Evolutionary conservation across 30 jellyfish, hydroid and myxozoan genomes (phyloP), one percentile per base, ranked within the genome.

Genomic region (Rhopilema esculentum): DNA sequence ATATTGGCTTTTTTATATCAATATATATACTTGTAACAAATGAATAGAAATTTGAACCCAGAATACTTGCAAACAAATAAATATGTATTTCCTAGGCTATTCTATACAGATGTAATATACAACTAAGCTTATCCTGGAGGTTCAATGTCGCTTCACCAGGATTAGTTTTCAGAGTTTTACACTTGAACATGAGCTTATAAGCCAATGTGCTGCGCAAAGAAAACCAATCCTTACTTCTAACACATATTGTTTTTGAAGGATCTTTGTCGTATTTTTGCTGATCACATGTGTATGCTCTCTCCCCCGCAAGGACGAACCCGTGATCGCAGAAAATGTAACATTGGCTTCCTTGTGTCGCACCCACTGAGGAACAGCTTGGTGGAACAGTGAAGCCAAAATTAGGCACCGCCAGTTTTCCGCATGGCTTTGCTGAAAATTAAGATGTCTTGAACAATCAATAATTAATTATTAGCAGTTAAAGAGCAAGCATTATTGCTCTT

Each of bases 311-410:
- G 31, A 32, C 49, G 27, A 51, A 82, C 50, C 90, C 95, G 9
- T 80, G 79, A 49, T 87, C 92, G 64, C 98, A 92, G 72, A 72
- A 92, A 26, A 92, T 53, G 27, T 76, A 67, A 52, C 98, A 92
- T 15, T 78, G 57, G 69, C 63, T 78, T 27, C 89, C 95, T 20
- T 86, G 93, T 61, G 76, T 75, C 7, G 82, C 84, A 25, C 98
- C 98, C 50, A n/a, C 15, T 0, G 95, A 50, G 1, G 85, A 30
- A 33, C 98, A 92, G 1, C 83, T 32, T 8, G 84, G 27, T 67
- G 98, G 98, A 22, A 77, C 90, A 16, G 90, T 72, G 61, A 52
- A 71, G 24, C 91, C 97, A 72, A 80, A 63, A 1, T 70, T 52
- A 24, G 93, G 92, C 0, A 72, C 86, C 0, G 84, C 27, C 9